Evolutionary conservation across 2,113 vertebrate genomes (phyloP).

Genomic region (Neopipo cinnamomea): DNA sequence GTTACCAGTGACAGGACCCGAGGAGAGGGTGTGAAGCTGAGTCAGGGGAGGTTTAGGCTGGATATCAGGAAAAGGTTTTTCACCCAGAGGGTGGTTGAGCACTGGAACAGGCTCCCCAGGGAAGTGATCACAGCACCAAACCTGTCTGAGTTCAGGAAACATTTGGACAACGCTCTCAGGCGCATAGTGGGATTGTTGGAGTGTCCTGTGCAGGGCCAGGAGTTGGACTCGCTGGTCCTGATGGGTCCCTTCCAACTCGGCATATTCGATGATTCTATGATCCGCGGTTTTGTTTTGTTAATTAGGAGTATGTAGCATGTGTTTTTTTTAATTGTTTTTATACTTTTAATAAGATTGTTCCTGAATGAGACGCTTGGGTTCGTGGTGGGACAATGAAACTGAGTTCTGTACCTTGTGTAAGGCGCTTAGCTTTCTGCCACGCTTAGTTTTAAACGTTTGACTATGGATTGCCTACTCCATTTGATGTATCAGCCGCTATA

Average conservation of each 20-base stretch:
- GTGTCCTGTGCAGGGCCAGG: neutral
- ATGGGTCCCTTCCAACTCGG: neutral
- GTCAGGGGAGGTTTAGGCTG: neutral
- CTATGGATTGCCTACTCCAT: constrained; percentile 75
- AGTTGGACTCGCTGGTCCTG: neutral
- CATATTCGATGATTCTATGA: neutral
- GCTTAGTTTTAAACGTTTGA: constrained; percentile 66
- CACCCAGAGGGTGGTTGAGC: neutral
- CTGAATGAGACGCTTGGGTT: constrained; percentile 55
- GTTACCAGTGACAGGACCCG: neutral
- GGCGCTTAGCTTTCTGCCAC: constrained; percentile 62
- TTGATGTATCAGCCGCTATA: constrained; percentile 70
- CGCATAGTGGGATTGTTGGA: neutral
- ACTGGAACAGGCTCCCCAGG: neutral
- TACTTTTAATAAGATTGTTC: constrained; percentile 66
- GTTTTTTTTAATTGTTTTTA: constrained; percentile 47
- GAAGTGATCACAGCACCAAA: neutral
- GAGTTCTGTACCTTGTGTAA: constrained; percentile 60
- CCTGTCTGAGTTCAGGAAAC: neutral
- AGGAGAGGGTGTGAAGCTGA: neutral
- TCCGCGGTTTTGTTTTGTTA: neutral
- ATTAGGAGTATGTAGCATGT: constrained; percentile 48
- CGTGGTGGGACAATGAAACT: constrained; percentile 54
- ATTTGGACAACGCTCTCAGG: neutral
- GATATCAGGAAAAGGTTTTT: neutral